These are phyloP conservation scores for Epinotia ramella DNA, from an alignment of 2,888 invertebrate species.

Conservation along the genomic window DNA sequence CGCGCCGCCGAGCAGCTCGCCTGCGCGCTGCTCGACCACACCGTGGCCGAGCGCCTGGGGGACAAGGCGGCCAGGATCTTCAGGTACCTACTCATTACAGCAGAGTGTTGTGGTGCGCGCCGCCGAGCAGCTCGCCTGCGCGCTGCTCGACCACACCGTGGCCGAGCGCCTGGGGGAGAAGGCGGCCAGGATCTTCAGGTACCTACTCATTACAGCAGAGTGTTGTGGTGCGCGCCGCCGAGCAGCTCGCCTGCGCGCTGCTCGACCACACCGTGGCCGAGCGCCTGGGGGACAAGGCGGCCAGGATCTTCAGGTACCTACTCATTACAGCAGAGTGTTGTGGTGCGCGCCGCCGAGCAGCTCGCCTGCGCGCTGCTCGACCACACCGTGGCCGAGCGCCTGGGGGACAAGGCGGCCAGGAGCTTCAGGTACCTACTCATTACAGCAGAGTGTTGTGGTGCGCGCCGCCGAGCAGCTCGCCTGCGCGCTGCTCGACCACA, in stretches of 20 bases:
- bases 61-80: slow-evolving; percentile 94
- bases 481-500: too few relatives aligned
- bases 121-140: slow-evolving; percentile 89
- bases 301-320: slow-evolving; percentile 91
- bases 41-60: slow-evolving; percentile 94
- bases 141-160: slow-evolving; percentile 91
- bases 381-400: slow-evolving; percentile 93
- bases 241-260: slow-evolving; percentile 88
- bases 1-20: slow-evolving; percentile 89
- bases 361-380: slow-evolving; percentile 91
- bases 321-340: too few relatives aligned
- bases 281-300: slow-evolving; percentile 93
- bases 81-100: too few relatives aligned
- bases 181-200: slow-evolving; percentile 94
- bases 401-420: slow-evolving; percentile 93
- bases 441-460: too few relatives aligned
- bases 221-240: slow-evolving; percentile 88
- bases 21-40: slow-evolving; percentile 90
- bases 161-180: slow-evolving; percentile 94
- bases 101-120: too few relatives aligned
- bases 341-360: slow-evolving; percentile 88
- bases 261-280: slow-evolving; percentile 94
- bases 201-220: too few relatives aligned
- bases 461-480: too few relatives aligned
- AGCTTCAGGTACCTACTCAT: slow-evolving; percentile 91